Evolutionary conservation across 2,797 vertebrate genomes (phyloP).

Genomic region (Hafferia zeledoni): DNA sequence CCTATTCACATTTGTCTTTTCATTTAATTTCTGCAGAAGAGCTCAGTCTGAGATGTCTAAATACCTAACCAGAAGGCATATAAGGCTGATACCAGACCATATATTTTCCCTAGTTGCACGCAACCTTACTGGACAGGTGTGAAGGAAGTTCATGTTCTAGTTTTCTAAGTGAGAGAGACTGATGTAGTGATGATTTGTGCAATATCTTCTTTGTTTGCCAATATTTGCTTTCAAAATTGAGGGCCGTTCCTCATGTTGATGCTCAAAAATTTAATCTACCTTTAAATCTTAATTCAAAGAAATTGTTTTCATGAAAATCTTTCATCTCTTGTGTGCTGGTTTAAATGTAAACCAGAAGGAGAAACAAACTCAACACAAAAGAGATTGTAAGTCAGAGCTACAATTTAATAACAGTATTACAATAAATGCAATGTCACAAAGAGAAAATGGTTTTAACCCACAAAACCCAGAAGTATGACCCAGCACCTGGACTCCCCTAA

Average conservation of each 20-base stretch:
- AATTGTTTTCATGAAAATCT: background rate
- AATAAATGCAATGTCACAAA: too few species aligned
- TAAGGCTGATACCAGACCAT: slow-evolving; percentile 28
- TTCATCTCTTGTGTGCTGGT: background rate
- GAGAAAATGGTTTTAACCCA: too few species aligned
- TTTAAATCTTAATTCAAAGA: background rate
- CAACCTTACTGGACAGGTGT: background rate
- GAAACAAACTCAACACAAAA: too few species aligned
- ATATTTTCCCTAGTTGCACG: background rate
- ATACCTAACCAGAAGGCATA: slow-evolving; percentile 26
- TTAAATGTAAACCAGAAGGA: too few species aligned
- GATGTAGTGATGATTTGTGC: background rate
- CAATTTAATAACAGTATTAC: too few species aligned
- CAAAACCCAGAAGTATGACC: too few species aligned
- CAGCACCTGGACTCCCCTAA: too few species aligned
- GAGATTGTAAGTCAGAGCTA: too few species aligned
- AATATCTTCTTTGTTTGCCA: background rate
- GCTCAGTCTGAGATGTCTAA: slow-evolving; percentile 39
- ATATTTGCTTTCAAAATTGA: background rate
- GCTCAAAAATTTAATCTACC: background rate
- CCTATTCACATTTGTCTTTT: slow-evolving; percentile 70
- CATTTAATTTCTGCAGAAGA: slow-evolving; percentile 58
- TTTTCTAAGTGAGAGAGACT: background rate
- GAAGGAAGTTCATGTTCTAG: background rate
- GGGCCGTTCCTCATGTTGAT: background rate